Evolutionary conservation across 2,888 invertebrate genomes (phyloP), one percentile per base, ranked within the genome.

Genomic region (Octonoba sinensis): DNA sequence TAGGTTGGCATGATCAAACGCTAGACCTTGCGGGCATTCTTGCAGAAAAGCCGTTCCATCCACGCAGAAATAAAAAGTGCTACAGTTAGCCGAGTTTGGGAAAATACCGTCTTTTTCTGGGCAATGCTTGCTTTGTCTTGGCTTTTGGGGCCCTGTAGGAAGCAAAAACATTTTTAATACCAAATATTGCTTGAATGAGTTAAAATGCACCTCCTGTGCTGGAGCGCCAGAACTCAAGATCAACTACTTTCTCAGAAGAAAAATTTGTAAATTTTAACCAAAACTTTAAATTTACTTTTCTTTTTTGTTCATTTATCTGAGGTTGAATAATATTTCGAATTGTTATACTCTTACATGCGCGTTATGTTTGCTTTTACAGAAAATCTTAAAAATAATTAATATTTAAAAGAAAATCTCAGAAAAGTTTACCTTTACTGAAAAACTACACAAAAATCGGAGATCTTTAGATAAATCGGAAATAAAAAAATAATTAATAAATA

Each of bases 51-150:
- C 69, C 13, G 20, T 76, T 3, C 82, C 82, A 46, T 72, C 75
- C 20, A 82, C 82, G 57, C 82, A 82, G 67, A 82, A 76, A 47
- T 72, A 82, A n/a, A 82, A 82, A 4, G 75, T 82, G 56, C 82
- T 82, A 66, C 82, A 82, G 59, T 82, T 82, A 16, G 65, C 56
- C 2, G 47, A 13, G 44, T 82, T 82, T 0, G 64, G 46, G 57
- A 82, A 82, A 8, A 82, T 82, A 4, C 82, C 82, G 27, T 82
- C 82, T 56, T 76, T 47, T 15, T 71, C n/a, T 0, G 82, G 82
- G n/a, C 82, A 82, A 20, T 36, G 27, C 20, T 64, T 59, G 57
- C 82, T 82, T 22, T 70, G 57, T 44, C 64, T 77, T 13, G 54
- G 56, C 20, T 72, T 74, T 11, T 60, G 64, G 22, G 69, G 36